Conservation (phyloP, 2,888 invertebrate genomes). For the Agonopterix alstromeriana region DNA sequence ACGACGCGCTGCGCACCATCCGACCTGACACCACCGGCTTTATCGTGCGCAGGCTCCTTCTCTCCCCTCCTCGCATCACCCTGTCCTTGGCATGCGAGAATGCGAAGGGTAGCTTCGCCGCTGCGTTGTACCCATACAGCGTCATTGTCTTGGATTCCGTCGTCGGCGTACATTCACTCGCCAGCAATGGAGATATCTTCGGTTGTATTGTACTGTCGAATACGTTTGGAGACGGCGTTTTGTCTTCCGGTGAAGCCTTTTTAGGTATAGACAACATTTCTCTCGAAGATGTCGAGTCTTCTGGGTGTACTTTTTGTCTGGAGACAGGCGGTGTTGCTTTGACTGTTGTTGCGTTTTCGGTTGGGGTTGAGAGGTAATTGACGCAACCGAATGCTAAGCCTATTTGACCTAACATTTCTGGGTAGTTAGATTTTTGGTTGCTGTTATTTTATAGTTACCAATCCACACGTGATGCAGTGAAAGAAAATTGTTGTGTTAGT, state of each 20-base stretch:
- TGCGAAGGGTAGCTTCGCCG: conserved; percentile 67
- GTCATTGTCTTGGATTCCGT: conserved; percentile 65
- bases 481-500: conserved; percentile 23
- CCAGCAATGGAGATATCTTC: conserved; percentile 64
- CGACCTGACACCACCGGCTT: conserved; percentile 54
- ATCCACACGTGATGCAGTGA: conserved; percentile 36
- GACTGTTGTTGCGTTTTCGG: conserved; percentile 26
- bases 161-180: conserved; percentile 53
- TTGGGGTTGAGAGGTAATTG: conserved; percentile 62
- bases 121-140: conserved; percentile 71
- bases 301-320: conserved; percentile 62
- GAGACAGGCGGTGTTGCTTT: conserved; percentile 37
- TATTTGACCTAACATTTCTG: conserved; percentile 73
- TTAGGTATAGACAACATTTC: conserved; percentile 48
- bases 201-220: conserved; percentile 52
- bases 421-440: conserved; percentile 72
- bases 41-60: conserved; percentile 42
- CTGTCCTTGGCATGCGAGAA: conserved; percentile 58
- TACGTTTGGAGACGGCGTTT: conserved; percentile 48
- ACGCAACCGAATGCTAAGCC: conserved; percentile 73
- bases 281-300: conserved; percentile 48
- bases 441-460: conserved; percentile 30
- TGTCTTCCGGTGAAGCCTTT: conserved; percentile 56
- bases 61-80: conserved; percentile 22
- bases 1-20: conserved; percentile 73